Percentiles rank a stretch among this genome's conserved stretches.
Conservation (phyloP, 2,113 vertebrate genomes). For the Ameiurus melas region DNA sequence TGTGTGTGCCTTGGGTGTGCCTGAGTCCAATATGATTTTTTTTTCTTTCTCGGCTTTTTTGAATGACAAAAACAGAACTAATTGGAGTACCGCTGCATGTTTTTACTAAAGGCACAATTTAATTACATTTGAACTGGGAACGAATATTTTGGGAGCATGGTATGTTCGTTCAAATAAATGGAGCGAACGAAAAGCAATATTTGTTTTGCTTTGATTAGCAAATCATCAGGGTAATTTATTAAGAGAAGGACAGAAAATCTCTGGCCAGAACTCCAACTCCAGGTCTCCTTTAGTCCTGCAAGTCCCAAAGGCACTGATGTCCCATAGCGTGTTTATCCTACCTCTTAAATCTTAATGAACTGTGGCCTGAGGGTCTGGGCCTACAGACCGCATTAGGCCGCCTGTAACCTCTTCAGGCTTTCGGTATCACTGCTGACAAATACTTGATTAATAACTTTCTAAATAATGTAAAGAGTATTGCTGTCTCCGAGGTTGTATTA, state of each 20-base stretch:
- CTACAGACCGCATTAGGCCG: constrained; percentile 43
- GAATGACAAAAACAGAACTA: constrained; percentile 78
- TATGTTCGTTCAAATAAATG: constrained; percentile 80
- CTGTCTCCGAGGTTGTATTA: constrained; percentile 81
- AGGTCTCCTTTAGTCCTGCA: constrained; percentile 11
- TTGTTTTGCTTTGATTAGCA: constrained; percentile 82
- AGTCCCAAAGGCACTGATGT: constrained; percentile 11
- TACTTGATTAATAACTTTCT: constrained; percentile 76
- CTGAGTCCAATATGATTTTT: constrained; percentile 63
- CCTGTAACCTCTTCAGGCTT: constrained; percentile 52
- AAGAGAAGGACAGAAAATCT: constrained; percentile 66
- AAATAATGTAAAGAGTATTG: constrained; percentile 80
- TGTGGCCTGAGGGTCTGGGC: constrained; percentile 54
- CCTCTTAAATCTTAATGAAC: constrained; percentile 53
- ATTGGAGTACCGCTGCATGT: constrained; percentile 79
- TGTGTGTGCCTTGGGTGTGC: constrained; percentile 64
- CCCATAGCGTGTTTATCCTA: constrained; percentile 2
- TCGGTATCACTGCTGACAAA: constrained; percentile 67
- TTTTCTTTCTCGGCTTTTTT: constrained; percentile 53
- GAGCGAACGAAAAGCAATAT: constrained; percentile 81
- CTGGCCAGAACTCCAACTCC: constrained; percentile 61
- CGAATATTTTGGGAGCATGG: constrained; percentile 79
- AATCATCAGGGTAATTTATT: constrained; percentile 74
- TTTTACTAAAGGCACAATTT: constrained; percentile 84
- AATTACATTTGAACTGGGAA: constrained; percentile 81